Conservation (phyloP, 2,797 vertebrate species). For the Coreius guichenoti region DNA sequence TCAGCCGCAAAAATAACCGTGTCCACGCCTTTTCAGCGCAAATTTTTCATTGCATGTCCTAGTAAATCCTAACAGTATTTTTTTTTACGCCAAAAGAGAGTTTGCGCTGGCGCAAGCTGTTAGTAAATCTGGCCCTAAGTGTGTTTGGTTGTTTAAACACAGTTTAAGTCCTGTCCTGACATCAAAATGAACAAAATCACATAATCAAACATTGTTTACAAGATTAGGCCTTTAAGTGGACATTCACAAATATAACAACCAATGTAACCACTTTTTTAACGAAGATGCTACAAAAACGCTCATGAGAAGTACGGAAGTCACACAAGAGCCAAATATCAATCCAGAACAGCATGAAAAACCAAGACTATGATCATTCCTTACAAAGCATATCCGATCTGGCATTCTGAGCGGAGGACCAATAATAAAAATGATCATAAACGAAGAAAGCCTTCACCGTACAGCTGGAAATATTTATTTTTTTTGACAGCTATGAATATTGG, state of each 20-base stretch:
- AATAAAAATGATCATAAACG: neutral
- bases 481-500: conserved; percentile 37
- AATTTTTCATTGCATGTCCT: too few relatives aligned
- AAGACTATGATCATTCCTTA: neutral
- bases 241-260: neutral
- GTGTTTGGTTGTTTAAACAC: neutral
- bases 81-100: too few relatives aligned
- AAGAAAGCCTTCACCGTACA: conserved; percentile 32
- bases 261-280: neutral
- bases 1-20: too few relatives aligned
- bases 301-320: neutral
- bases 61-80: too few relatives aligned
- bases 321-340: neutral
- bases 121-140: too few relatives aligned
- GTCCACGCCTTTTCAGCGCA: too few relatives aligned
- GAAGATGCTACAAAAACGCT: neutral
- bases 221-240: neutral
- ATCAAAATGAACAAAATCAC: conserved; percentile 4
- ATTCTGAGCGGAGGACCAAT: conserved; percentile 32
- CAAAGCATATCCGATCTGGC: conserved; percentile 31
- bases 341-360: neutral
- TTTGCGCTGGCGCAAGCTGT: too few relatives aligned
- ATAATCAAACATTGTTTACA: neutral
- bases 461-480: conserved; percentile 12
- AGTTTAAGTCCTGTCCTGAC: neutral